Base-by-base conservation (phyloP, 2,113 vertebrate species). In the Megaleporinus macrocephalus region DNA sequence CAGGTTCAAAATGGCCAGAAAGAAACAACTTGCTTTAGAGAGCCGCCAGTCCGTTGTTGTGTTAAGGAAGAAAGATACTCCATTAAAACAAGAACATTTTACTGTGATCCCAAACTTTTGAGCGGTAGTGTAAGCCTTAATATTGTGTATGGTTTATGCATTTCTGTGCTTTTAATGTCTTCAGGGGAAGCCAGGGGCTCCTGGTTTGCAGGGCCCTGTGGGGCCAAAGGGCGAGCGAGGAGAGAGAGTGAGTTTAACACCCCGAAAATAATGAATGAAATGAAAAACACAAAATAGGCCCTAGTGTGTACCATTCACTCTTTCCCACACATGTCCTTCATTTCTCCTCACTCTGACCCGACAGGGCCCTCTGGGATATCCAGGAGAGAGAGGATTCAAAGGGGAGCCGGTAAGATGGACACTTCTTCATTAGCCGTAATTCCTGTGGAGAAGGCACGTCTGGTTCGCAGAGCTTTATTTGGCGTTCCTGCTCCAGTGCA, bases 161-260 rank as follows among this genome's bases (percentile, higher is more conserved):
- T 70, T 5, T 53, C 30, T 5, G 68, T 33, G 55, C 81, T 5
- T 14, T 73, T 63, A n/a, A n/a, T 81, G 29, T 10, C 63, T 27
- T 80, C 87, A 99, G 97, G 97, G 97, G 26, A 93, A 90, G 72
- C 90, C 92, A 0, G 97, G 97, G 86, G 73, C 74, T 0, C 86
- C 89, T 2, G 96, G 95, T 83, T 74, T 90, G 20, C 91, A 87
- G 30, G 96, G 97, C 63, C 92, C 91, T 0, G 80, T 93, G 0
- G 97, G 97, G 13, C 90, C 92, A 36, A 95, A 94, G 14, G 97
- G 97, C 76, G 94, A 96, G 14, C 96, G 95, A 81, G 97, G 97
- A 1, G 97, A 97, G 87, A 95, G 92, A 92, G 97, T 99, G 91
- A 97, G 96, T 96, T 5, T 57, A 18, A 51, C 11, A 27, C n/a